A percentile compares a stretch with the other conserved stretches of the same genome.
Conservation (phyloP, 2,797 vertebrate species). For the Lateolabrax maculatus region DNA sequence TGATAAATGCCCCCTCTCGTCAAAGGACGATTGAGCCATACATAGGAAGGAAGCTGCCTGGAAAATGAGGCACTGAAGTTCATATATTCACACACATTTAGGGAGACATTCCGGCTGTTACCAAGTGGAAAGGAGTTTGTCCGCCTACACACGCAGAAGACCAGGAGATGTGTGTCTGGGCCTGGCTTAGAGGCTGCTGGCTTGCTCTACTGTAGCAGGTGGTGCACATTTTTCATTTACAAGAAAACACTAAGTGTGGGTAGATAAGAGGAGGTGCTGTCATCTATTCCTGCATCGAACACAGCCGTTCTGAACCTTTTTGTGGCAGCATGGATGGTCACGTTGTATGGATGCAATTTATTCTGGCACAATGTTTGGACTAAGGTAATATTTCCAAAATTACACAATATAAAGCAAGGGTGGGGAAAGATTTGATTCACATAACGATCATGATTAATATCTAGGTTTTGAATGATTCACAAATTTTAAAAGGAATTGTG, state of each 20-base stretch:
- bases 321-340: conserved; percentile 46
- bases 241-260: conserved; percentile 77
- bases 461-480: background rate
- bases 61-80: conserved; percentile 61
- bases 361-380: conserved; percentile 17
- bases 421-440: background rate
- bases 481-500: background rate
- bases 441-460: background rate
- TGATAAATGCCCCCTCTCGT: conserved; percentile 24
- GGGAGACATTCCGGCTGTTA: conserved; percentile 67
- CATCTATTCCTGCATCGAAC: conserved; percentile 68
- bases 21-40: conserved; percentile 30
- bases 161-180: conserved; percentile 77
- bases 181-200: conserved; percentile 77
- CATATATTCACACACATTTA: conserved; percentile 70
- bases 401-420: conserved; percentile 11
- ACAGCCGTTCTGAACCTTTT: conserved; percentile 56
- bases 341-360: conserved; percentile 41
- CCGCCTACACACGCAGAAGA: conserved; percentile 70
- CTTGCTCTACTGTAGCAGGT: conserved; percentile 78
- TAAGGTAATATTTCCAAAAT: conserved; percentile 21
- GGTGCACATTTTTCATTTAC: conserved; percentile 78
- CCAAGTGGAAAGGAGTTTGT: conserved; percentile 73
- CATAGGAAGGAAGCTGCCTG: conserved; percentile 46
- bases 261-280: conserved; percentile 78